These are phyloP conservation scores for Myanophis thanlyinensis DNA, from an alignment of 2,113 vertebrate genomes.

Conservation along the genomic window DNA sequence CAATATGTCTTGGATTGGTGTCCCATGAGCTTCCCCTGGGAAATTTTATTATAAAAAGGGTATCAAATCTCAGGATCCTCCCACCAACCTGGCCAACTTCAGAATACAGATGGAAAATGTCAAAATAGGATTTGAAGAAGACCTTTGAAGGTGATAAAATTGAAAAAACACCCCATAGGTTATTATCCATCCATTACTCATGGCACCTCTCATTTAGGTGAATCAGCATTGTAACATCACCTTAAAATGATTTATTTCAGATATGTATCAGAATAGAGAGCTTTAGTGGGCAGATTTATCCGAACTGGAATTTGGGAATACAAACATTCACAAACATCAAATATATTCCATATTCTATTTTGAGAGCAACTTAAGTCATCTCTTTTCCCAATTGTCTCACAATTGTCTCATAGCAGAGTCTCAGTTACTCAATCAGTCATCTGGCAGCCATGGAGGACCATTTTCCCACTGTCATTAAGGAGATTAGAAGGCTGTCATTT, in stretches of 20 bases:
- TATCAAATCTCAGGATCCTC: background rate
- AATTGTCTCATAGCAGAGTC: background rate
- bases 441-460: background rate
- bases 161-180: background rate
- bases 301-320: background rate
- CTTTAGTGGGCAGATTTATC: background rate
- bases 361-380: background rate
- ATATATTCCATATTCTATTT: background rate
- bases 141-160: background rate
- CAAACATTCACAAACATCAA: background rate
- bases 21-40: background rate
- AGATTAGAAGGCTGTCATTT: background rate
- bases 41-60: background rate
- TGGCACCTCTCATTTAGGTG: background rate
- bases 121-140: background rate
- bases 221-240: background rate
- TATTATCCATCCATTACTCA: background rate
- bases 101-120: background rate
- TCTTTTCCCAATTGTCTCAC: background rate
- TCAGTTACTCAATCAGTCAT: background rate
- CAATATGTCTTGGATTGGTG: background rate
- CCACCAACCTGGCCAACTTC: background rate
- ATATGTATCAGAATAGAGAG: background rate
- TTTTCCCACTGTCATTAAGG: background rate
- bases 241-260: background rate